These are phyloP conservation scores for Characodon lateralis DNA, from an alignment of 2,797 vertebrate genomes.

Conservation along the genomic window DNA sequence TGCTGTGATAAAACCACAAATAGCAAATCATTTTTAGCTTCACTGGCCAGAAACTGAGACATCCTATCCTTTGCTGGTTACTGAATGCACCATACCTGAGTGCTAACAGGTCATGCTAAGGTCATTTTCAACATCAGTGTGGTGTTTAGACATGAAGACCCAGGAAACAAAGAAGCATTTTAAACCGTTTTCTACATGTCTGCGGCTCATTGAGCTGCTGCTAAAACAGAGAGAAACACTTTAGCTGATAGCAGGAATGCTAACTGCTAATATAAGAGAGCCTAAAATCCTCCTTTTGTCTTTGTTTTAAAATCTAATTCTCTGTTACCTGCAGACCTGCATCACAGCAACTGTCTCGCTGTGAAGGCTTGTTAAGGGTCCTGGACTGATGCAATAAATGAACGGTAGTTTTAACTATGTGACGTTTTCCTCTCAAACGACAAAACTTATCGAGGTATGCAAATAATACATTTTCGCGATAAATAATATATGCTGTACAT, in stretches of 20 bases:
- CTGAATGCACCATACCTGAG: background rate
- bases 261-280: background rate
- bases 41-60: background rate
- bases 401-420: no score
- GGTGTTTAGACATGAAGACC: background rate
- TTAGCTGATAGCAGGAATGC: background rate
- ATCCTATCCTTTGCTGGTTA: background rate
- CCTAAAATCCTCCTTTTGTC: background rate
- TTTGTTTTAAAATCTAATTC: background rate
- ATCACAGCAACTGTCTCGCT: no score
- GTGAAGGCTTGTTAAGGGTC: no score
- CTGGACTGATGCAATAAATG: no score
- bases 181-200: background rate
- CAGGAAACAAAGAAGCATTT: no score
- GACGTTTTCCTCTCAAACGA: no score
- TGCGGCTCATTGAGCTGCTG: no score
- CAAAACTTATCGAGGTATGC: no score
- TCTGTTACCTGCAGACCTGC: background rate
- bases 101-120: background rate
- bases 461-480: no score
- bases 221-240: background rate
- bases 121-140: background rate
- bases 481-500: no score
- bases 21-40: background rate
- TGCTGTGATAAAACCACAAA: background rate